Base-by-base conservation (phyloP, 1,140 invertebrate genomes). In the Chironomus tepperi region DNA sequence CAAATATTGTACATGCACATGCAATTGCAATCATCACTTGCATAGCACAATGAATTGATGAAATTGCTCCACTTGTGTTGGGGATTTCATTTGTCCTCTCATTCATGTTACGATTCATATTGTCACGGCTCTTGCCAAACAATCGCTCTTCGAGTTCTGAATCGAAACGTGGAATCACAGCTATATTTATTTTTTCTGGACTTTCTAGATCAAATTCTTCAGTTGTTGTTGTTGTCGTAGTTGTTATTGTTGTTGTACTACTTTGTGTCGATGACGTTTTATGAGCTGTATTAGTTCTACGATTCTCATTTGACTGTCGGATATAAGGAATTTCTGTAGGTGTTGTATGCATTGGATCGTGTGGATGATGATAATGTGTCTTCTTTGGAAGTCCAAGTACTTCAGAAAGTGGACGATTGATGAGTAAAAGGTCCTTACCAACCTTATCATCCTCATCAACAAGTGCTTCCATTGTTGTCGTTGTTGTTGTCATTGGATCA, bases 21-120 rank as follows among this genome's bases (percentile, higher is more conserved):
- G 81, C 81, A 78, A 82, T 80, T 75, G 78, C 81, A 80, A 82
- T 81, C 80, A 82, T 82, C 78, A 80, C 80, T 79, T 82, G 81
- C 81, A 82, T 82, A 76, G 82, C 77, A 77, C 80, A 81, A 76
- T 82, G 81, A 75, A 82, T 80, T 73, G 79, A 79, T 6, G 81
- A 82, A 73, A 82, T 65, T 42, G 82, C 81, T 76, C 82, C 79
- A 65, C 79, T 79, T 65, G 81, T 79, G 9, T 73, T 7, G 3
- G 42, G 24, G 42, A 73, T 73, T 74, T 82, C 81, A 43, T 77
- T 43, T 42, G 43, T n/a, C 18, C 47, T 73, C 74, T 82, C 81
- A 43, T 77, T 43, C 73, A 73, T 6, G 47, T 73, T 73, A 2
- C 42, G 43, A 43, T 73, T 19, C 7, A 19, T n/a, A 47, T 73